Conservation (phyloP, 2,888 invertebrate genomes). For the Ophraella communa region DNA sequence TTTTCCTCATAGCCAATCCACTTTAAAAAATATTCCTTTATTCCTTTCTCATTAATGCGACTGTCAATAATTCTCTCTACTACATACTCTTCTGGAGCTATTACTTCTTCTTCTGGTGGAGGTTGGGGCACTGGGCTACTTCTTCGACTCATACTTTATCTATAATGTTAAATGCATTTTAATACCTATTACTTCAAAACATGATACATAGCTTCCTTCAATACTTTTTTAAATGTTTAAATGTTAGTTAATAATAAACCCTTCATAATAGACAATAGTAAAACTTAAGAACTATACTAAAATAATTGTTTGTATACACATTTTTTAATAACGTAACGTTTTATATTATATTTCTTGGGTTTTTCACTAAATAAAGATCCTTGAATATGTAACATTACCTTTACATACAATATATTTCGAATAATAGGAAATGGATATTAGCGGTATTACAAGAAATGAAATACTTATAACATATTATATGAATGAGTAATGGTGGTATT, state of each 20-base stretch:
- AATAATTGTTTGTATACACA: too few species aligned
- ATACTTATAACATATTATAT: background rate
- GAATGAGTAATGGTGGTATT: too few species aligned
- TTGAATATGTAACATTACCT: background rate
- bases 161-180: background rate
- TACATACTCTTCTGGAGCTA: slow-evolving; percentile 81
- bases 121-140: slow-evolving; percentile 41
- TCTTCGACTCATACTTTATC: slow-evolving; percentile 43
- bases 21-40: slow-evolving; percentile 67
- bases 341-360: too few species aligned
- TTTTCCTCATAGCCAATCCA: slow-evolving; percentile 83
- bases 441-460: background rate
- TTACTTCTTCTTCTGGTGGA: slow-evolving; percentile 50
- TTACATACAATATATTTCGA: background rate
- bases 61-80: slow-evolving; percentile 92
- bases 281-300: too few species aligned
- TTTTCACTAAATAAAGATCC: background rate
- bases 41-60: slow-evolving; percentile 68
- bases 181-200: too few species aligned
- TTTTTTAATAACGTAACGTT: too few species aligned
- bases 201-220: too few species aligned
- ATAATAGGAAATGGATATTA: background rate
- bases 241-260: too few species aligned
- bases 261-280: too few species aligned
- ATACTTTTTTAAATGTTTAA: too few species aligned